Conservation (phyloP, 2,797 vertebrate species). For the Myotis daubentonii region DNA sequence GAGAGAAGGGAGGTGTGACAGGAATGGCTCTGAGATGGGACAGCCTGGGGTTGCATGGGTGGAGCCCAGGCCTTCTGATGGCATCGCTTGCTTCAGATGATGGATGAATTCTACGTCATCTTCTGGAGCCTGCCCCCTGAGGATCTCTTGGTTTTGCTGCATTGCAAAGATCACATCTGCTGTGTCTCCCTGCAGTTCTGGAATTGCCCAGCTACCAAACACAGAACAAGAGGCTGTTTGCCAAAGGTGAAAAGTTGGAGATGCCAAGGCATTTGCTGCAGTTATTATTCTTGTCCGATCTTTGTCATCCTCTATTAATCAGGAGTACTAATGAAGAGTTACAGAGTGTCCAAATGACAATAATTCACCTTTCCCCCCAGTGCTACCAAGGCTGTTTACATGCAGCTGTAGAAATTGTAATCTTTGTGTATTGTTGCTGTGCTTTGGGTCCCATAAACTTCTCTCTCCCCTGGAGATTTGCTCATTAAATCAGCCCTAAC, state of each 20-base stretch:
- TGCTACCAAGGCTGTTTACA: background rate
- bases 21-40: background rate
- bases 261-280: background rate
- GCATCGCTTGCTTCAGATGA: background rate
- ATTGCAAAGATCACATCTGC: background rate
- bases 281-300: conserved; percentile 40
- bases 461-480: background rate
- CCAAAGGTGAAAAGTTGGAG: background rate
- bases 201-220: background rate
- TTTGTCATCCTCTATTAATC: conserved; percentile 14
- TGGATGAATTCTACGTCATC: background rate
- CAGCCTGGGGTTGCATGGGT: background rate
- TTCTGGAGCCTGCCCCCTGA: background rate
- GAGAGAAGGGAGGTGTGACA: background rate
- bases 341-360: background rate
- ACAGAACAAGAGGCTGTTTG: background rate
- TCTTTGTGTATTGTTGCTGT: background rate
- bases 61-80: background rate
- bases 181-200: background rate
- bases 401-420: background rate
- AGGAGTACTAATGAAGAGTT: background rate
- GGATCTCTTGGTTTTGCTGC: background rate
- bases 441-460: background rate
- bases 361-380: background rate
- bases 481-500: background rate